Conservation (phyloP, 2,888 invertebrate species). For the Euzetes globulus region DNA sequence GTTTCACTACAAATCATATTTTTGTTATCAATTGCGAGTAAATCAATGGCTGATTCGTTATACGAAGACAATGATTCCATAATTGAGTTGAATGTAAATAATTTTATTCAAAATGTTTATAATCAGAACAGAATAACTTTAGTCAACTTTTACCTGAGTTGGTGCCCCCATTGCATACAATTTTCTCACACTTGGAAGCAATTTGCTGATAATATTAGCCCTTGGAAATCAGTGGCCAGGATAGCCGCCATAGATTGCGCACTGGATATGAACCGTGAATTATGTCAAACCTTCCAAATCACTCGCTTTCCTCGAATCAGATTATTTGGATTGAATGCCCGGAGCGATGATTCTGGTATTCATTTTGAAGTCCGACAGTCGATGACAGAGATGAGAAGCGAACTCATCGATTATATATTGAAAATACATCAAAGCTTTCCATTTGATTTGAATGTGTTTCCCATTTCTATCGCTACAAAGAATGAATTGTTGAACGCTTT, state of each 20-base stretch:
- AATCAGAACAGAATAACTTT: constrained; percentile 47
- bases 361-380: background rate
- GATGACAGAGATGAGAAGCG: background rate
- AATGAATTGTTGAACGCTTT: constrained; percentile 1
- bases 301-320: constrained; percentile 69
- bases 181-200: constrained; percentile 81
- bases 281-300: constrained; percentile 82
- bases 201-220: constrained; percentile 61
- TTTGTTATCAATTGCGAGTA: background rate
- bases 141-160: constrained; percentile 90
- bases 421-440: background rate
- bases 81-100: constrained; percentile 18
- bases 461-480: background rate
- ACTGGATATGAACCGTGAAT: constrained; percentile 65
- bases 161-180: constrained; percentile 86
- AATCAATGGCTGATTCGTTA: background rate
- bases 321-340: background rate
- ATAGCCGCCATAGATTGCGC: constrained; percentile 80
- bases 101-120: constrained; percentile 17
- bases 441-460: background rate
- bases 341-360: background rate
- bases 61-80: constrained; percentile 13
- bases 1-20: background rate
- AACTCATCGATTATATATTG: constrained; percentile 1
- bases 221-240: constrained; percentile 65